Conservation (phyloP, 2,888 invertebrate species). For the Eupithecia subfuscata region DNA sequence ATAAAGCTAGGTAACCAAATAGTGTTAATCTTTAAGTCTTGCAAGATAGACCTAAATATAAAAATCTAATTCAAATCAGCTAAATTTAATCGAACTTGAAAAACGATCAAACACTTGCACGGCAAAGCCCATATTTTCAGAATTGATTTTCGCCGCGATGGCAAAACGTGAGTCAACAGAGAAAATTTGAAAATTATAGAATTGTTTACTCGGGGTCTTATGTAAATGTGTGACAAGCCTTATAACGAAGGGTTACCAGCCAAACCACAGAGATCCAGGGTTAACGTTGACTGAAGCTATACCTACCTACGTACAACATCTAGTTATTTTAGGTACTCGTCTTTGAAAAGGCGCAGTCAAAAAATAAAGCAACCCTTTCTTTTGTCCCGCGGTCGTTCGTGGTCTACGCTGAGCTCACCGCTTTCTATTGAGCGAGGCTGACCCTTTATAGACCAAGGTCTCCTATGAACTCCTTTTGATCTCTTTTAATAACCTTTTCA, state of each 20-base stretch:
- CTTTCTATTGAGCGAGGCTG: conserved; percentile 34
- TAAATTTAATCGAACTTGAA: not conserved
- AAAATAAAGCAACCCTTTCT: conserved; percentile 10
- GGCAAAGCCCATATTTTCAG: not conserved
- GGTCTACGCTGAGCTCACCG: conserved; percentile 5
- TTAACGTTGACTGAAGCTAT: not conserved
- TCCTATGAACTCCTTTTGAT: conserved; percentile 6
- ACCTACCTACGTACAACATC: not conserved
- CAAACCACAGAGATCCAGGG: not conserved
- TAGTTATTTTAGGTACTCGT: not conserved
- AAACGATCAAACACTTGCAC: not conserved
- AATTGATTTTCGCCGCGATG: not conserved
- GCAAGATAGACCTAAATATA: not conserved
- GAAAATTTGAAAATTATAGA: conserved; percentile 1
- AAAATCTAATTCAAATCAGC: not conserved
- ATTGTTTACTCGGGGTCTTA: not conserved
- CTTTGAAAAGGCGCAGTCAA: not conserved
- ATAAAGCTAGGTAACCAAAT: not conserved
- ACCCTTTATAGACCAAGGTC: conserved; percentile 39
- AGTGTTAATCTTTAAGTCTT: not conserved
- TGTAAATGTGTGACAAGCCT: conserved; percentile 11
- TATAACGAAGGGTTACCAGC: conserved; percentile 6
- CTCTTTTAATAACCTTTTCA: not conserved
- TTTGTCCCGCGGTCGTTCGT: conserved; percentile 2
- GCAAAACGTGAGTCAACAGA: conserved; percentile 5